Percentiles rank a stretch among this genome's conserved stretches.
Evolutionary conservation across 2,113 vertebrate species (phyloP).

Genomic region (Talpa occidentalis): DNA sequence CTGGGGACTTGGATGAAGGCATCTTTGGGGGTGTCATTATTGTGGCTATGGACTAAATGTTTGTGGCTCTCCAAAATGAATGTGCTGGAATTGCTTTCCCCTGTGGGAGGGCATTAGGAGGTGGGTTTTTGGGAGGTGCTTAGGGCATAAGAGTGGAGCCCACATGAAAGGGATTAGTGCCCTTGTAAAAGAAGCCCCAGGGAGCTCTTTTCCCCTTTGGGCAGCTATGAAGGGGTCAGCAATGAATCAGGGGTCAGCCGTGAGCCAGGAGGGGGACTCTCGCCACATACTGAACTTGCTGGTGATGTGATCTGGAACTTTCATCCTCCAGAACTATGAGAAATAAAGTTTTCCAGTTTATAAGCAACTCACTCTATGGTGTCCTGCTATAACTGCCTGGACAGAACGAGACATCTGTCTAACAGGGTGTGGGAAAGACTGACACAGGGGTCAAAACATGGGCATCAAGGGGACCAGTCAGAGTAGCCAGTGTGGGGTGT

Average conservation of each 20-base stretch:
- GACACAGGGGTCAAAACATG: neutral
- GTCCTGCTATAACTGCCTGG: neutral
- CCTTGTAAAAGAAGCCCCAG: neutral
- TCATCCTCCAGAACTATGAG: neutral
- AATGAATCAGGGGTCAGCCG: no score
- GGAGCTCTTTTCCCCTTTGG: neutral
- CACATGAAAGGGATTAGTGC: neutral
- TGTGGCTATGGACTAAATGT: neutral
- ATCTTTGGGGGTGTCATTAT: neutral
- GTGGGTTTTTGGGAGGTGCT: neutral
- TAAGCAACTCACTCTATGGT: neutral
- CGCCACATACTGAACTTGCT: no score
- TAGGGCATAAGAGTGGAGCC: neutral
- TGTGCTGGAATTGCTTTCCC: neutral
- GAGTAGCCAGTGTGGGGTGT: neutral
- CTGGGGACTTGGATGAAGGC: neutral
- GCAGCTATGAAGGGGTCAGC: no score
- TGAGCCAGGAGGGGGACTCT: neutral
- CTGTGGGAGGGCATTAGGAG: no score
- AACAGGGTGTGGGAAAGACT: fast-evolving
- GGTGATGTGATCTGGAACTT: neutral
- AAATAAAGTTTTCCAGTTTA: neutral
- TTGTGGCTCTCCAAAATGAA: no score
- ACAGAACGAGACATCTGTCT: neutral
- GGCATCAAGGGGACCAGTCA: neutral